Base-by-base conservation (phyloP, 2,113 vertebrate species). In the Nanorana parkeri region DNA sequence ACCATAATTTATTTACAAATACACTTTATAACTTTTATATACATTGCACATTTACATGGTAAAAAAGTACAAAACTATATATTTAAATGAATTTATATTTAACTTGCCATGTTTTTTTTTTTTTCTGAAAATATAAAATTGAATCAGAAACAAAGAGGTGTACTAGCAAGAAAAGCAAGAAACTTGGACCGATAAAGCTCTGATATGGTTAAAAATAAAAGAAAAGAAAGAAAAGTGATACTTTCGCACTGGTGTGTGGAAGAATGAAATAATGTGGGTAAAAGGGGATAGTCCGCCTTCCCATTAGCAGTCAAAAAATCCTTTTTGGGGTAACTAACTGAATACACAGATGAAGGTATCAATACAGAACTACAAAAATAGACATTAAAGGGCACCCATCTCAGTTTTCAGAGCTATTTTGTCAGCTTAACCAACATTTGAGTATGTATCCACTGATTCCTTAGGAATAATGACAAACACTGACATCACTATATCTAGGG, bases 41-140 rank as follows among this genome's bases (percentile, higher is more conserved):
- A 99, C 97, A 99, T 96, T 96, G 95, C 95, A 98, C 96, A 99
- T 99, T 98, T 99, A 99, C 98, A 99, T 94, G 91, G 93, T 99
- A 98, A 96, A 99, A 99, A 96, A 99, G 97, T 99, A 99, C 96
- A 99, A 97, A 99, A 99, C 97, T 99, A 99, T 98, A 98, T 98
- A 98, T 98, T 96, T 97, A 97, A 98, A 96, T 96, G 96, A 97
- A 96, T 96, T 96, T 96, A 96, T 97, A 96, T 97, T 97, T 97
- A 95, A 97, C 94, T 96, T 94, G 90, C 94, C 96, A 97, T 96
- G 95, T 95, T 96, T 41, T 47, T 47, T 47, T n/a, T n/a, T n/a
- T 36, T 47, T 47, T 47, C 41, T 94, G 92, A 96, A 97, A 94
- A 94, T 94, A 95, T 91, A 94, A 94, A 94, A 94, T 93, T 92